A percentile compares a stretch with the other conserved stretches of the same genome.
These are phyloP conservation scores for Microcebus murinus DNA, from an alignment of 2,113 vertebrate species.

Conservation along the genomic window DNA sequence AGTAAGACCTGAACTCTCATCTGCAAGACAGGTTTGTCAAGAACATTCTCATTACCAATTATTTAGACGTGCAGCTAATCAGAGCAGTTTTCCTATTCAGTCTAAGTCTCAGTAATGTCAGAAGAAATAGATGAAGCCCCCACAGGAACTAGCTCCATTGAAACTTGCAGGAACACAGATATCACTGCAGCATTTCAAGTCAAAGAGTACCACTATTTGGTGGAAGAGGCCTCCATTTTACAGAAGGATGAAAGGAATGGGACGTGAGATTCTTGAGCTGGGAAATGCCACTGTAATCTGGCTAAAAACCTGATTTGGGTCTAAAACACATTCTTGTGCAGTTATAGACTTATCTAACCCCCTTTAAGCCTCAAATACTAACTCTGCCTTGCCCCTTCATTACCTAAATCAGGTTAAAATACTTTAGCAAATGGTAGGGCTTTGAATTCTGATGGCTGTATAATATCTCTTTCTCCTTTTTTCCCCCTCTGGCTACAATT, in stretches of 20 bases:
- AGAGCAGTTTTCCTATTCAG: background rate
- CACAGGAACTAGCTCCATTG: background rate
- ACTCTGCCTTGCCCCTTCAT: background rate
- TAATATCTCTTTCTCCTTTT: background rate
- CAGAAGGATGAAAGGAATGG: background rate
- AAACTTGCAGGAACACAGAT: background rate
- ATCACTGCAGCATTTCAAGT: background rate
- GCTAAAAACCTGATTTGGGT: background rate
- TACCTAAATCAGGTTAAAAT: background rate
- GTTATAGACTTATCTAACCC: background rate
- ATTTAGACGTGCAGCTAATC: background rate
- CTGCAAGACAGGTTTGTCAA: conserved; percentile 11
- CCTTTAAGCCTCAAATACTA: background rate
- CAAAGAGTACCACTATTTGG: background rate
- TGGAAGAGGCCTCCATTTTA: background rate
- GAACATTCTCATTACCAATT: background rate
- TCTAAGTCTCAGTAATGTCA: background rate
- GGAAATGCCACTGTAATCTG: background rate
- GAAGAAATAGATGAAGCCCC: background rate
- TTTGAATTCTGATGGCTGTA: conserved; percentile 1
- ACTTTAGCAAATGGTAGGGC: background rate
- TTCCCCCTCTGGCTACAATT: background rate
- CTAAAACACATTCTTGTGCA: background rate
- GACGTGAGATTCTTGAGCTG: background rate
- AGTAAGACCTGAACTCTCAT: background rate